Percentiles rank a stretch among this genome's conserved stretches.
phyloP scores from a whole-genome alignment of 2,888 invertebrate genomes.

The Oasisia sp. region DNA sequence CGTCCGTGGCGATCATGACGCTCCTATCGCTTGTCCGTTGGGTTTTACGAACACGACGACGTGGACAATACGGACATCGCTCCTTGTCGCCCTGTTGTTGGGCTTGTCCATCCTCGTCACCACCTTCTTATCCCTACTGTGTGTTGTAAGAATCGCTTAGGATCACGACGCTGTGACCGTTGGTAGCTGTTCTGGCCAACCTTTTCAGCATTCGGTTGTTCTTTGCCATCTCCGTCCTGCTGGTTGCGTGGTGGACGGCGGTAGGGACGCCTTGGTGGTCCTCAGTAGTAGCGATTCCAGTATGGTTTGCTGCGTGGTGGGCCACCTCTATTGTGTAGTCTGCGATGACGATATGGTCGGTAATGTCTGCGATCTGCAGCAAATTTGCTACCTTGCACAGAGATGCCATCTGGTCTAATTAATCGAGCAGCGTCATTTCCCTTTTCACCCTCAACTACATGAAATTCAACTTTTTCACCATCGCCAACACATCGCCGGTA shows the following conservation, averaged over 20 bases:
- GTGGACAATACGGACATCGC: neutral
- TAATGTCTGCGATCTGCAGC: constrained; percentile 81
- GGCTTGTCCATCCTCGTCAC: neutral
- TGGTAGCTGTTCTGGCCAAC: neutral
- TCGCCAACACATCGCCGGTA: constrained; percentile 97
- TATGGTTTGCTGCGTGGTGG: constrained; percentile 50
- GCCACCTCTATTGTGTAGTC: constrained; percentile 22
- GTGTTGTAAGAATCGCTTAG: neutral
- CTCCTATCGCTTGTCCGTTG: neutral
- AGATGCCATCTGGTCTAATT: constrained; percentile 93
- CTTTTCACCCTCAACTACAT: constrained; percentile 82
- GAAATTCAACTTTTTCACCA: constrained; percentile 96
- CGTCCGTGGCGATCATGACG: too few relatives aligned
- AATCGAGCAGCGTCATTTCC: constrained; percentile 94
- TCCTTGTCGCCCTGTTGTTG: neutral
- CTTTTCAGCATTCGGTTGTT: neutral
- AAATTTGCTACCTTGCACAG: constrained; percentile 92
- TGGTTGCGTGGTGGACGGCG: constrained; percentile 18
- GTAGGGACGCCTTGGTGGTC: constrained; percentile 45
- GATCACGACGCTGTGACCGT: neutral
- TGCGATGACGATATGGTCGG: constrained; percentile 30
- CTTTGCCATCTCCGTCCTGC: neutral
- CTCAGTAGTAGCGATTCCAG: constrained; percentile 49
- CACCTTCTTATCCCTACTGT: neutral
- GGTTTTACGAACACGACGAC: neutral